Evolutionary conservation across 2,113 vertebrate genomes (phyloP).

Genomic region (Phoenicopterus ruber): DNA sequence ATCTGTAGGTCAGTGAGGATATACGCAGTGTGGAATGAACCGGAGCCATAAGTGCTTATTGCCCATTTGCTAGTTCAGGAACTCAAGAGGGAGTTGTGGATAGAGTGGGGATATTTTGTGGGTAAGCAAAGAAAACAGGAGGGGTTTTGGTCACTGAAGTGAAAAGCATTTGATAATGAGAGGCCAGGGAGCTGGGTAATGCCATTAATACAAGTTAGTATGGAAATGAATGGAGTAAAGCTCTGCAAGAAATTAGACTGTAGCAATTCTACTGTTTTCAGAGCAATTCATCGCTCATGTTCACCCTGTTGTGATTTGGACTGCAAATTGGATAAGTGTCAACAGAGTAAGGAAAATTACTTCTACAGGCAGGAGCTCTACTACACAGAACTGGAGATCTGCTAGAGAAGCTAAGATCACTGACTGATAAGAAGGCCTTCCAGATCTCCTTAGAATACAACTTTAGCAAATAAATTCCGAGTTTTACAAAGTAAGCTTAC

Average conservation of each 20-base stretch:
- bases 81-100: neutral
- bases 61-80: neutral
- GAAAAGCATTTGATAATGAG: neutral
- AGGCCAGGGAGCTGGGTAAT: neutral
- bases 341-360: neutral
- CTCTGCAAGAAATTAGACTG: neutral
- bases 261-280: neutral
- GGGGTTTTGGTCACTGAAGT: neutral
- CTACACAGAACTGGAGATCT: neutral
- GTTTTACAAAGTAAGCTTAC: neutral
- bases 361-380: neutral
- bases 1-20: neutral
- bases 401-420: neutral
- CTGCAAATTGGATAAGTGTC: neutral
- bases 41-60: neutral
- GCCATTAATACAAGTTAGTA: neutral
- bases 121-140: neutral
- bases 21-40: neutral
- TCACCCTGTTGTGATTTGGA: neutral
- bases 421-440: neutral
- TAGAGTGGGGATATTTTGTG: neutral
- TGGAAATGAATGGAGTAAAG: neutral
- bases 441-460: neutral
- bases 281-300: rapidly evolving
- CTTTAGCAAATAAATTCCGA: neutral